These are phyloP conservation scores for Danaus chrysippus DNA, from an alignment of 2,888 invertebrate species.

Conservation along the genomic window DNA sequence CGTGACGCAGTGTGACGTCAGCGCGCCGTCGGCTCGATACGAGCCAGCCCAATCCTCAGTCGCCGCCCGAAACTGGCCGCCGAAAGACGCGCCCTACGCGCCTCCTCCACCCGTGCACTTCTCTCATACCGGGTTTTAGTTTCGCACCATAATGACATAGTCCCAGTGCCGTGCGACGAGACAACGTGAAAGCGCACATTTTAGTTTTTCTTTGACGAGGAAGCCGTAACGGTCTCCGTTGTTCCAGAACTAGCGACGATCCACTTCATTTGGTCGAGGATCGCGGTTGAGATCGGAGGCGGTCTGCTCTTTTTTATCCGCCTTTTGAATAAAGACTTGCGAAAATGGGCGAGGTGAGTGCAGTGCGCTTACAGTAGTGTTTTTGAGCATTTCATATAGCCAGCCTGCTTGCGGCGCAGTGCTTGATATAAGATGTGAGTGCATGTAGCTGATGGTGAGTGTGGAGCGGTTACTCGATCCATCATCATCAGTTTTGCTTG, in stretches of 20 bases:
- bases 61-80: conserved; percentile 77
- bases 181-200: conserved; percentile 72
- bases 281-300: conserved; percentile 72
- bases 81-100: conserved; percentile 70
- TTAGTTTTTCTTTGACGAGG: conserved; percentile 74
- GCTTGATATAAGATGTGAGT: conserved; percentile 69
- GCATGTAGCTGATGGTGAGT: conserved; percentile 66
- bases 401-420: conserved; percentile 46
- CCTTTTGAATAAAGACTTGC: conserved; percentile 74
- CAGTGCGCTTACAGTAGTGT: conserved; percentile 72
- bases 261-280: conserved; percentile 71
- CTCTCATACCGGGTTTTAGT: conserved; percentile 75
- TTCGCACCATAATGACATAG: conserved; percentile 76
- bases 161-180: conserved; percentile 72
- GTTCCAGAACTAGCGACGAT: conserved; percentile 77
- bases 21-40: conserved; percentile 83
- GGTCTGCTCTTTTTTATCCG: conserved; percentile 71
- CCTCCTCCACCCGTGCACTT: conserved; percentile 66
- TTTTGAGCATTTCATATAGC: conserved; percentile 64
- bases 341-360: conserved; percentile 80
- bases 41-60: conserved; percentile 79
- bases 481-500: conserved; percentile 39
- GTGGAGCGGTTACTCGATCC: conserved; percentile 42
- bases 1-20: conserved; percentile 85
- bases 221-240: conserved; percentile 73